Percentiles rank a stretch among this genome's conserved stretches.
Evolutionary conservation across 2,113 vertebrate species (phyloP).

Genomic region (Circaetus cinerascens): DNA sequence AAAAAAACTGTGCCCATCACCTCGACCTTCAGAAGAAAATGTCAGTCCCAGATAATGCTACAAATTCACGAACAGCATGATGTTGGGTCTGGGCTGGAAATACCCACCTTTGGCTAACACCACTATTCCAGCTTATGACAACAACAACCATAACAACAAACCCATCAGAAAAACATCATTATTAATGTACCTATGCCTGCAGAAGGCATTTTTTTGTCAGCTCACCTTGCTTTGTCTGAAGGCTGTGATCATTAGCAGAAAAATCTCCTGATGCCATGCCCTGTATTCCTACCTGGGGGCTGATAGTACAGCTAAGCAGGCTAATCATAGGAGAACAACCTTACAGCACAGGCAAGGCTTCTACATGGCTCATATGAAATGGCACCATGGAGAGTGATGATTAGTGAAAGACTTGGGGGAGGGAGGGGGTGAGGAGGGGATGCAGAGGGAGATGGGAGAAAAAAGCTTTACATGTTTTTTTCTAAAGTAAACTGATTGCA

Average conservation of each 20-base stretch:
- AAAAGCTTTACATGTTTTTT: background rate
- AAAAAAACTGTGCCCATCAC: background rate
- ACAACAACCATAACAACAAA: background rate
- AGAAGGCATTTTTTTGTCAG: background rate
- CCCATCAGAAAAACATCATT: background rate
- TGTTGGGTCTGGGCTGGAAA: background rate
- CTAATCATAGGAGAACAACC: background rate
- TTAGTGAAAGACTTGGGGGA: background rate
- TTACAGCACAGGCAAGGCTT: background rate
- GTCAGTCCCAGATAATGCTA: background rate
- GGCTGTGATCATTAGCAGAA: background rate
- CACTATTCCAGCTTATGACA: background rate
- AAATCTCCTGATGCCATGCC: background rate
- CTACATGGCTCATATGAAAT: background rate
- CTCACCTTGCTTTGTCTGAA: background rate
- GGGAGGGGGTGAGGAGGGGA: rapidly evolving
- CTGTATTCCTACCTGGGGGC: background rate
- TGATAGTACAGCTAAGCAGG: background rate
- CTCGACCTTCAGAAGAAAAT: background rate
- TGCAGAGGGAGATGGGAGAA: background rate
- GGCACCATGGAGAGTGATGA: background rate
- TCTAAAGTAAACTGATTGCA: background rate
- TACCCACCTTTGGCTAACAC: background rate
- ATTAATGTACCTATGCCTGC: background rate
- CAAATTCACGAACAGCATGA: background rate